Base-by-base conservation (phyloP, 2,113 vertebrate genomes). In the Callochromis pleurospilus region DNA sequence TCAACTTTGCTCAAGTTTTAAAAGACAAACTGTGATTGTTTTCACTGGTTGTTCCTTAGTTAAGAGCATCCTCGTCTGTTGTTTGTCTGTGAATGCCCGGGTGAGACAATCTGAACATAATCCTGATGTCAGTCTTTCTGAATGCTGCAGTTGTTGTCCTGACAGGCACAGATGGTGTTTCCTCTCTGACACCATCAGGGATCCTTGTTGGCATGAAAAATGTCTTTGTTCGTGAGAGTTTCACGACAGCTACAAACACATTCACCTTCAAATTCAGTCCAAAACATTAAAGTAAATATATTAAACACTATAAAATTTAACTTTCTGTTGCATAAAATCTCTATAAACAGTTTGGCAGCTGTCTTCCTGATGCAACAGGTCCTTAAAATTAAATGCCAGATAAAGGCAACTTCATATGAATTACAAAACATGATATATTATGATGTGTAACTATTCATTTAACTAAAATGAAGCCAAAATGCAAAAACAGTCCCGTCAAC, bases 141-240 rank as follows among this genome's bases (percentile, higher is more conserved):
- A 62, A 45, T 8, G 3, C 3, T 2, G 82, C 70, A 17, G 40
- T 26, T 19, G 17, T n/a, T 21, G 47, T 45, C 38, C 79, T n/a
- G 56, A 12, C 33, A 15, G 31, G 14, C 86, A 90, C 90, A 91
- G 89, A 90, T 85, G 89, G 55, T 6, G 85, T 56, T 51, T 89
- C 92, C 82, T 93, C 86, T 60, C 82, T 81, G 86, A 83, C 83
- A 83, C 88, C 88, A 7, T 80, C 90, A 29, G 89, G 79, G 58
- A 89, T 80, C 49, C n/a, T 51, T 1, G 54, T 6, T 82, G 86
- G 83, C 89, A 82, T n/a, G n/a, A 62, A 47, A 62, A 53, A 24
- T 33, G 4, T 8, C 21, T 81, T 54, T 85, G 77, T 90, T 84
- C 58, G 68, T 4, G 33, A 24, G 55, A 24, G 38, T 73, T 82